Evolutionary conservation across 2,113 vertebrate species (phyloP).

Genomic region (Percopsis transmontana): DNA sequence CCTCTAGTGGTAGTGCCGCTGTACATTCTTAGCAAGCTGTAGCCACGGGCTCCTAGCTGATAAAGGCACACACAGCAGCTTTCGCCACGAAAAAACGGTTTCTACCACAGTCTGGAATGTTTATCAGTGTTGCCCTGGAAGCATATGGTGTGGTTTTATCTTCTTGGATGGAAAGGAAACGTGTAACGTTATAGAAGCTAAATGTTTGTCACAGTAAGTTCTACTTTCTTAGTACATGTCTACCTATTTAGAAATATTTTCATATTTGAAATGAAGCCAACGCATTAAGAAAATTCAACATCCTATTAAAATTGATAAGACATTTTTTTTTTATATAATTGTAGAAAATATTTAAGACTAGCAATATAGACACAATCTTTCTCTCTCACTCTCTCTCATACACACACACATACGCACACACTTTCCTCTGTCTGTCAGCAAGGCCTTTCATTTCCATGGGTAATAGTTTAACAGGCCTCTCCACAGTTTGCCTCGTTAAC

Average conservation of each 20-base stretch:
- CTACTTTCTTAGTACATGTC: background rate
- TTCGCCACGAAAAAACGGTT: slow-evolving; percentile 37
- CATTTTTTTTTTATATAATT: no score
- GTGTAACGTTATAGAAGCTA: slow-evolving; percentile 48
- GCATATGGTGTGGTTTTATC: slow-evolving; percentile 71
- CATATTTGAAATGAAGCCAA: no score
- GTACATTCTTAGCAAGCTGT: slow-evolving; percentile 20
- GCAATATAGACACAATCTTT: background rate
- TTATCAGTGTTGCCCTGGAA: slow-evolving; percentile 72
- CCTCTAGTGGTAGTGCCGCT: slow-evolving; percentile 75
- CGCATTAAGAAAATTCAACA: no score
- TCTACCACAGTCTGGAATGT: slow-evolving; percentile 76
- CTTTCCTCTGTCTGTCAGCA: slow-evolving; percentile 46
- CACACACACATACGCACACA: slow-evolving; percentile 8
- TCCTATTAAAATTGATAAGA: no score
- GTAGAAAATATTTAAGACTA: no score
- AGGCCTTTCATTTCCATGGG: slow-evolving; percentile 30
- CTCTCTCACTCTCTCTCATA: background rate
- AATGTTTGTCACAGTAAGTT: background rate
- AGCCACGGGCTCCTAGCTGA: slow-evolving; percentile 61
- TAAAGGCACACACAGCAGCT: slow-evolving; percentile 67
- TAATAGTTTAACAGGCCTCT: slow-evolving; percentile 58
- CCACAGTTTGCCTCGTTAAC: slow-evolving; percentile 68
- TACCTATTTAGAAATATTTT: slow-evolving; percentile 5
- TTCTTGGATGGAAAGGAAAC: slow-evolving; percentile 66